Base-by-base conservation (phyloP, 2,797 vertebrate species). In the Semotilus atromaculatus region DNA sequence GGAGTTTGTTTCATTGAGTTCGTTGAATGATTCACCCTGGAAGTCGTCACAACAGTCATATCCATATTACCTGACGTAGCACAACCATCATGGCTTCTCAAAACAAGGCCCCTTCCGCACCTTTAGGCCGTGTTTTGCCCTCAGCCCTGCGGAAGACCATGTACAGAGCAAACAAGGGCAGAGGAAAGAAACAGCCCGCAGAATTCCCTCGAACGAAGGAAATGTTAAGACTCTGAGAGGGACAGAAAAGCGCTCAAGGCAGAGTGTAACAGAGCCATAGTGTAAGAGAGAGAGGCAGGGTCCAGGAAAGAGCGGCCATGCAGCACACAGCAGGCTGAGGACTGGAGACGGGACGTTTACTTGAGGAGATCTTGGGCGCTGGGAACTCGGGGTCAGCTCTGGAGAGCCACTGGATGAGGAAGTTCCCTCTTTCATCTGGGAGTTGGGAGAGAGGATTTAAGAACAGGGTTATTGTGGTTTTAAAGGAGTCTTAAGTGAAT, bases 321-420 rank as follows among this genome's bases (percentile, higher is more conserved):
- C 95, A 94, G 92, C 92, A 94, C 90, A 93, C 91, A 90, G 91
- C 93, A 93, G 94, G 94, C 93, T 95, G 95, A 72, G 94, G 95
- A 93, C 95, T 96, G 96, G 96, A 96, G 94, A 96, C 91, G 51
- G 95, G 94, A 89, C 94, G 94, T 96, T 95, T 98, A 99, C 98
- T 97, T 95, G 96, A 96, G 90, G 95, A 96, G 92, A 93, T 96
- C 93, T 97, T 97, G 91, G 94, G 94, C 58, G 92, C 93, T 1
- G 96, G 95, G 31, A 96, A 94, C 82, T 96, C 93, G 1, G 96
- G 91, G 90, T 96, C 96, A 0, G 96, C 95, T 91, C 96, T 95
- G 89, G 97, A 98, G 83, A 98, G 93, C 97, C 97, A 99, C 75
- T 97, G 96, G 89, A 98, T 96, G 90, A 97, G 95, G 85, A 96